A percentile compares a stretch with the other conserved stretches of the same genome.
These are phyloP conservation scores for Cuniculus paca DNA, from an alignment of 2,797 vertebrate genomes.

Conservation along the genomic window DNA sequence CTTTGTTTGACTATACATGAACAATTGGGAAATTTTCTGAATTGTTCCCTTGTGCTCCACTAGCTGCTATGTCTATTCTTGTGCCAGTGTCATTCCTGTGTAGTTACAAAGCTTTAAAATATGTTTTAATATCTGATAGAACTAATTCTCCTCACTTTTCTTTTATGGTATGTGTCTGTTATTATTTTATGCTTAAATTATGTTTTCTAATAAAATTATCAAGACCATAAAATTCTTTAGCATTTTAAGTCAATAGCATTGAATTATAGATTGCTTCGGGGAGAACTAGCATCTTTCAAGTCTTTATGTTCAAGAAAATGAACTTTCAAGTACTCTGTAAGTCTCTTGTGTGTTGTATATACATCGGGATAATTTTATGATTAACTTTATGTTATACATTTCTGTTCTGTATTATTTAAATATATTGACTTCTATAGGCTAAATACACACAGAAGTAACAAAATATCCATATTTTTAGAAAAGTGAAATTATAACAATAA, in stretches of 20 bases:
- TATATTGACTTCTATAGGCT: not conserved
- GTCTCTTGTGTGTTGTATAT: not conserved
- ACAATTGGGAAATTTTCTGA: not conserved
- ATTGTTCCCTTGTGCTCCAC: not conserved
- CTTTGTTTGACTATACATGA: not conserved
- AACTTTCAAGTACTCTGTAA: not conserved
- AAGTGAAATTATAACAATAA: not conserved
- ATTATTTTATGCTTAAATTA: not conserved
- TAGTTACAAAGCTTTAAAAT: not conserved
- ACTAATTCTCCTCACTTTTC: not conserved
- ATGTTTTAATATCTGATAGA: not conserved
- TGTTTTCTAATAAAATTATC: not conserved
- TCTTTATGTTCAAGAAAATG: conserved; percentile 18
- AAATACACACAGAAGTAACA: not conserved
- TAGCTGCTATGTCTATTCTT: not conserved
- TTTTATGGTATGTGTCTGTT: not conserved
- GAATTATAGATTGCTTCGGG: not conserved
- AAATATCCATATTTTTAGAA: not conserved
- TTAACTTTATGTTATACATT: not conserved
- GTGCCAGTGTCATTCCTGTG: fast-evolving
- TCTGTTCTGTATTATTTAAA: not conserved
- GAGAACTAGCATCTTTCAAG: not conserved
- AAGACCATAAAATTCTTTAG: not conserved
- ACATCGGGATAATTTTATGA: not conserved
- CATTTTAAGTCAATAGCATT: not conserved